Percentiles rank a stretch among this genome's conserved stretches.
Evolutionary conservation across 2,797 vertebrate genomes (phyloP).

Genomic region (Bovichtus diacanthus): DNA sequence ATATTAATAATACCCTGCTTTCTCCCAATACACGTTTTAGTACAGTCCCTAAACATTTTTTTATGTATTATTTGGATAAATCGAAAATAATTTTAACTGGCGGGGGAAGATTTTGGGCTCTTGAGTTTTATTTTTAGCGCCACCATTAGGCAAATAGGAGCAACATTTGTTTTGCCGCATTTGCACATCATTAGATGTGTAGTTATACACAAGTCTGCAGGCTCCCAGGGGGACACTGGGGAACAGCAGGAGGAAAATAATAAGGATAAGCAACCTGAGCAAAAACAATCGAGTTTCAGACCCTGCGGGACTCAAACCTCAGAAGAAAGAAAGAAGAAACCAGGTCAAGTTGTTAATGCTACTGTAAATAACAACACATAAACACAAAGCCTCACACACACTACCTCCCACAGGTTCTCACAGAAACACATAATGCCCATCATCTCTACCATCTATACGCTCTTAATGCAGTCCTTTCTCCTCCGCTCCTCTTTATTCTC

Average conservation of each 20-base stretch:
- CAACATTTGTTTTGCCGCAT: constrained; percentile 45
- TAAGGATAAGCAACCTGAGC: constrained; percentile 65
- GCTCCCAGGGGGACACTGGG: constrained; percentile 22
- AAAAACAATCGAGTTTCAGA: constrained; percentile 43
- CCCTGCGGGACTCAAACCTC: constrained; percentile 42
- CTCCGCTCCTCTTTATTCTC: constrained; percentile 40
- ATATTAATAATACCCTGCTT: neutral
- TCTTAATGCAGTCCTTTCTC: constrained; percentile 44
- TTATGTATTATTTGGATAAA: neutral
- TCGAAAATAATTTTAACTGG: neutral
- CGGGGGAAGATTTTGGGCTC: neutral
- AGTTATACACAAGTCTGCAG: constrained; percentile 34
- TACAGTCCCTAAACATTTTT: neutral
- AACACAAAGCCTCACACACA: constrained; percentile 44
- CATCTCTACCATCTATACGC: constrained; percentile 13
- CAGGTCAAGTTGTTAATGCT: constrained; percentile 72
- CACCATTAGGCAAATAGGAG: constrained; percentile 41
- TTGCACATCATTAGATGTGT: constrained; percentile 57
- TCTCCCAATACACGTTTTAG: neutral
- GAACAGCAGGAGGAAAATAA: constrained; percentile 54
- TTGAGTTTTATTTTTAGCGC: constrained; percentile 33
- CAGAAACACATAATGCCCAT: constrained; percentile 43
- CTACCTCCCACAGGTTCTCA: constrained; percentile 43
- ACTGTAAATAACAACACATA: constrained; percentile 70
- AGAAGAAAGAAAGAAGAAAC: constrained; percentile 57